Conservation (phyloP, 2,888 invertebrate genomes). For the Euproctis similis region DNA sequence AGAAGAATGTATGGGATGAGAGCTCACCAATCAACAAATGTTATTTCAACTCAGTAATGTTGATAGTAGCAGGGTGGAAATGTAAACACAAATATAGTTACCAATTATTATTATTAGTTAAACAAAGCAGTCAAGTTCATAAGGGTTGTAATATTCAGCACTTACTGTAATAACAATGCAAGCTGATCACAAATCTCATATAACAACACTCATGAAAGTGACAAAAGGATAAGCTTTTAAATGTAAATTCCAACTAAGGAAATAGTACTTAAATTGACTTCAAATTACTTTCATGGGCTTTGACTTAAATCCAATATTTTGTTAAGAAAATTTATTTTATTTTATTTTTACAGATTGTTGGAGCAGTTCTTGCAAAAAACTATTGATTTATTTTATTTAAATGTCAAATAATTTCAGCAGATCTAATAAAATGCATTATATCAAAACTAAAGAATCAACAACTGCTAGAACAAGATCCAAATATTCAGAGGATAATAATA, state of each 20-base stretch:
- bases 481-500: slow-evolving; percentile 25
- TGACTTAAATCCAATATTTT: slow-evolving; percentile 10
- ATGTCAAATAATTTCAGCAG: slow-evolving; percentile 42
- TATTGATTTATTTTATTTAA: slow-evolving; percentile 15
- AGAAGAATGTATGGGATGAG: slow-evolving; percentile 33
- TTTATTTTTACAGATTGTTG: slow-evolving; percentile 50
- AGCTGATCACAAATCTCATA: too few relatives aligned
- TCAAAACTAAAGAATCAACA: slow-evolving; percentile 30
- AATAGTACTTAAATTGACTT: slow-evolving; percentile 10
- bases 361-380: slow-evolving; percentile 18
- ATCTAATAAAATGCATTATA: slow-evolving; percentile 32
- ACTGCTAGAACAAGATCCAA: slow-evolving; percentile 33
- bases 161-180: slow-evolving; percentile 3
- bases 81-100: slow-evolving; percentile 70
- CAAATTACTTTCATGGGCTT: slow-evolving; percentile 18
- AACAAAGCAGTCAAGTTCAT: slow-evolving; percentile 45
- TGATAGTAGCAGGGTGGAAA: slow-evolving; percentile 64
- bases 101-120: slow-evolving; percentile 38
- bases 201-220: slow-evolving; percentile 41
- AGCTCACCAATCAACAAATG: slow-evolving; percentile 43
- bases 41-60: slow-evolving; percentile 51
- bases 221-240: slow-evolving; percentile 31
- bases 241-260: slow-evolving; percentile 13
- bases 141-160: slow-evolving; percentile 29
- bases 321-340: slow-evolving; percentile 17